Conservation (phyloP, 2,797 vertebrate species). For the Gila robusta region DNA sequence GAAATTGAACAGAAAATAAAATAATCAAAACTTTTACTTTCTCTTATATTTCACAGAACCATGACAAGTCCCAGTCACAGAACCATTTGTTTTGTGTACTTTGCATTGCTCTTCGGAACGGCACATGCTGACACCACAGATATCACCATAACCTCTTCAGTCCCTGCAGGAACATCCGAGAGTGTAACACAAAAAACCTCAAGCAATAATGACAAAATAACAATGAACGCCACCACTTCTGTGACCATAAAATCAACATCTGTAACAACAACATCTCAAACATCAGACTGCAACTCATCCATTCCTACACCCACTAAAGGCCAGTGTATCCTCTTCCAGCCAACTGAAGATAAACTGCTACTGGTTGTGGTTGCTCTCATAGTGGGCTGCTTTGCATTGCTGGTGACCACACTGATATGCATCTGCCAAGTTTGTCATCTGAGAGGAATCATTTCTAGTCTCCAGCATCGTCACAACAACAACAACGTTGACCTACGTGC, state of each 20-base stretch:
- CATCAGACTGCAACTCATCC: neutral
- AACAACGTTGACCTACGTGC: slow-evolving; percentile 39
- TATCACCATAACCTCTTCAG: fast-evolving
- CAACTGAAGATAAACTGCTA: fast-evolving
- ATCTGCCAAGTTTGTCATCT: slow-evolving; percentile 64
- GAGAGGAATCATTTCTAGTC: slow-evolving; percentile 41
- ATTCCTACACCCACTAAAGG: fast-evolving
- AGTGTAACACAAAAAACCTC: fast-evolving
- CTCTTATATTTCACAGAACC: slow-evolving; percentile 45
- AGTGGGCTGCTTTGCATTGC: slow-evolving; percentile 52
- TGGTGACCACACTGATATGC: slow-evolving; percentile 61
- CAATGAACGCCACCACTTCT: fast-evolving
- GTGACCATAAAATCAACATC: fast-evolving
- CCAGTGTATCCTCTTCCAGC: fast-evolving
- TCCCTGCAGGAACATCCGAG: fast-evolving
- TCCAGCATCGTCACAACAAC: neutral
- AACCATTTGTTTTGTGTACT: slow-evolving; percentile 14
- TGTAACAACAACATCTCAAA: fast-evolving
- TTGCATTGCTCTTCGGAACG: neutral
- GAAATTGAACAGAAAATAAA: neutral
- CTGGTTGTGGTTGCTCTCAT: slow-evolving; percentile 53
- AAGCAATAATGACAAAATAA: fast-evolving
- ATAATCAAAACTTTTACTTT: slow-evolving; percentile 10
- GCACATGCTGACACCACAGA: fast-evolving
- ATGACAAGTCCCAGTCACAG: slow-evolving; percentile 39